These are phyloP conservation scores for Drosophila ananassae DNA, from an alignment of 1,140 invertebrate genomes.

Conservation along the genomic window DNA sequence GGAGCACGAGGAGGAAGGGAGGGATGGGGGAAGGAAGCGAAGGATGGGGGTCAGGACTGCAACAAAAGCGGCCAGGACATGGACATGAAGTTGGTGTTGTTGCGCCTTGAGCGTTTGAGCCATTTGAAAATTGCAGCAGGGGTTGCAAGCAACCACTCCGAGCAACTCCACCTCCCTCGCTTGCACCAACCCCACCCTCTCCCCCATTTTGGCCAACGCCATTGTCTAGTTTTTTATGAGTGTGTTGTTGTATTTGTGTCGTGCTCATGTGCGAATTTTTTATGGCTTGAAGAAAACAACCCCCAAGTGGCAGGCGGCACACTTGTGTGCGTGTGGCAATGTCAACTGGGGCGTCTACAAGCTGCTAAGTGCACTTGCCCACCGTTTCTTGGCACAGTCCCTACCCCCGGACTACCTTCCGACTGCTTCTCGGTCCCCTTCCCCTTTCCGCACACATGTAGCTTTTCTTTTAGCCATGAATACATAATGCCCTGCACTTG, in stretches of 20 bases:
- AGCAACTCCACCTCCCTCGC: not conserved
- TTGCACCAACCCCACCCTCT: not conserved
- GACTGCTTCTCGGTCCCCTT: not conserved
- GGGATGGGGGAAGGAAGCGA: not conserved
- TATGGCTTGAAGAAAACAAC: slow-evolving; percentile 73
- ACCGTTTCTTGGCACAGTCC: slow-evolving; percentile 51
- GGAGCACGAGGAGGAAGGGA: not conserved
- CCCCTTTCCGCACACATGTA: slow-evolving; percentile 8
- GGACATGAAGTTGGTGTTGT: slow-evolving; percentile 53
- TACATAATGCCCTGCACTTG: slow-evolving; percentile 80
- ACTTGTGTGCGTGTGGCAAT: slow-evolving; percentile 59
- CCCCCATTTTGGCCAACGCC: slow-evolving; percentile 32
- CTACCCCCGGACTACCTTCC: not conserved
- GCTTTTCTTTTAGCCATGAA: slow-evolving; percentile 65
- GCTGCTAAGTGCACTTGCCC: slow-evolving; percentile 80
- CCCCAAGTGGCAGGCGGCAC: slow-evolving; percentile 62
- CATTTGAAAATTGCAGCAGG: slow-evolving; percentile 79
- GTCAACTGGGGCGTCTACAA: slow-evolving; percentile 80
- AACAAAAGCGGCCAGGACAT: slow-evolving; percentile 76
- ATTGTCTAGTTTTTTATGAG: slow-evolving; percentile 50
- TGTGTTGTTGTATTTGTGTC: slow-evolving; percentile 14
- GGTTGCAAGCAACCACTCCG: slow-evolving; percentile 59
- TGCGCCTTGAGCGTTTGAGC: slow-evolving; percentile 77
- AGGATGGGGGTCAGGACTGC: slow-evolving; percentile 2
- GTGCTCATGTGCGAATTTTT: slow-evolving; percentile 77